Percentiles rank a stretch among this genome's conserved stretches.
phyloP scores from a whole-genome alignment of 2,888 invertebrate species.

The Agrotis puta region DNA sequence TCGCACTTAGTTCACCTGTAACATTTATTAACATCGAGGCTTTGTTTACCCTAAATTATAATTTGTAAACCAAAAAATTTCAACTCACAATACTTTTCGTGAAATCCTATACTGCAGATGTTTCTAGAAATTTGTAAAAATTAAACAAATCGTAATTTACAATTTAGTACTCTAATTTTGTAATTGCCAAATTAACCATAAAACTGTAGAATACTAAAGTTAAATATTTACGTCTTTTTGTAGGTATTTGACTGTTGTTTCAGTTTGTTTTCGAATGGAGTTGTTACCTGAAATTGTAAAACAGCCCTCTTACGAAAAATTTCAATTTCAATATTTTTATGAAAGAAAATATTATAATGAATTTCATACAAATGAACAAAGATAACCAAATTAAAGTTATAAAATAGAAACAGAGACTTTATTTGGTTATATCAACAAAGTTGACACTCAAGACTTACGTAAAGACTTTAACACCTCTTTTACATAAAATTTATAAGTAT shows the following conservation, averaged over 20 bases:
- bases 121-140: neutral
- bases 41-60: neutral
- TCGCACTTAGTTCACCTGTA: neutral
- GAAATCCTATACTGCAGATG: neutral
- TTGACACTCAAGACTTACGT: slow-evolving; percentile 16
- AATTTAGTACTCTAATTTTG: slow-evolving; percentile 15
- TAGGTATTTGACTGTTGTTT: neutral
- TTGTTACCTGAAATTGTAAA: slow-evolving; percentile 14
- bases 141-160: slow-evolving; percentile 19
- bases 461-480: slow-evolving; percentile 16
- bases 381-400: slow-evolving; percentile 15
- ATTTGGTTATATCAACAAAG: slow-evolving; percentile 17
- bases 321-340: too few relatives aligned
- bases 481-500: slow-evolving; percentile 20
- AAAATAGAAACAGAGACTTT: slow-evolving; percentile 17
- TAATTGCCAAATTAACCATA: slow-evolving; percentile 2
- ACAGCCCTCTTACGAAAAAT: neutral
- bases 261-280: neutral
- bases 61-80: neutral
- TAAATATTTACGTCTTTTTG: neutral
- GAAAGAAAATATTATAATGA: slow-evolving; percentile 6
- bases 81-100: neutral
- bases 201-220: neutral
- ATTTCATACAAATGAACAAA: neutral
- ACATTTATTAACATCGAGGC: neutral